Percentiles rank a stretch among this genome's conserved stretches.
phyloP scores from a whole-genome alignment of 2,797 vertebrate genomes.

The Rhyacichthys aspro region DNA sequence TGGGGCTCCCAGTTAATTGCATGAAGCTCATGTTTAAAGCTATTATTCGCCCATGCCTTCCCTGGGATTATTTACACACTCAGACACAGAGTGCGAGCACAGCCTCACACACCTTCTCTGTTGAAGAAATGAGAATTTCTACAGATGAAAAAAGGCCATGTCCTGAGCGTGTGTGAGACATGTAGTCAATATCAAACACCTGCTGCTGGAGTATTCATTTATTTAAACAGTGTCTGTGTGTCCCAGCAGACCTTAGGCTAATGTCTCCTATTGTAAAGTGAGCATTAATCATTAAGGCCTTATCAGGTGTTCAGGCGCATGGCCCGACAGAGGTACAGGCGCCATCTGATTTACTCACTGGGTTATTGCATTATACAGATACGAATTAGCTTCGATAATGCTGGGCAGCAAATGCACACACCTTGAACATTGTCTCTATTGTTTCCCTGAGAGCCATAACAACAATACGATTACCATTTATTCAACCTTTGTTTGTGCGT shows the following conservation, averaged over 20 bases:
- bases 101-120: not conserved
- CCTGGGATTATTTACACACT: conserved; percentile 24
- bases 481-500: conserved; percentile 36
- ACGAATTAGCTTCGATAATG: conserved; percentile 52
- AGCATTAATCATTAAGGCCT: conserved; percentile 51
- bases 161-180: conserved; percentile 1
- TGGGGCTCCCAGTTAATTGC: conserved; percentile 55
- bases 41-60: conserved; percentile 44
- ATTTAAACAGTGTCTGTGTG: conserved; percentile 20
- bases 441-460: conserved; percentile 56
- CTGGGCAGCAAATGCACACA: conserved; percentile 42
- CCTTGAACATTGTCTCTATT: conserved; percentile 57
- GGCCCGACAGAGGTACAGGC: conserved; percentile 9
- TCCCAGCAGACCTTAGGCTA: conserved; percentile 17
- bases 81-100: not conserved
- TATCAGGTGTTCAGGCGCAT: conserved; percentile 6
- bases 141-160: not conserved
- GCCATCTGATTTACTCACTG: conserved; percentile 29
- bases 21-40: conserved; percentile 57
- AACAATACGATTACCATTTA: conserved; percentile 62
- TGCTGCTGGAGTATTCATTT: conserved; percentile 42
- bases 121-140: conserved; percentile 5
- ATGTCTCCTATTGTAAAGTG: conserved; percentile 34
- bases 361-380: conserved; percentile 49
- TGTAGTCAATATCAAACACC: conserved; percentile 32